Percentiles rank a stretch among this genome's conserved stretches.
Conservation (phyloP, 2,113 vertebrate species). For the Sceloporus tristichus region DNA sequence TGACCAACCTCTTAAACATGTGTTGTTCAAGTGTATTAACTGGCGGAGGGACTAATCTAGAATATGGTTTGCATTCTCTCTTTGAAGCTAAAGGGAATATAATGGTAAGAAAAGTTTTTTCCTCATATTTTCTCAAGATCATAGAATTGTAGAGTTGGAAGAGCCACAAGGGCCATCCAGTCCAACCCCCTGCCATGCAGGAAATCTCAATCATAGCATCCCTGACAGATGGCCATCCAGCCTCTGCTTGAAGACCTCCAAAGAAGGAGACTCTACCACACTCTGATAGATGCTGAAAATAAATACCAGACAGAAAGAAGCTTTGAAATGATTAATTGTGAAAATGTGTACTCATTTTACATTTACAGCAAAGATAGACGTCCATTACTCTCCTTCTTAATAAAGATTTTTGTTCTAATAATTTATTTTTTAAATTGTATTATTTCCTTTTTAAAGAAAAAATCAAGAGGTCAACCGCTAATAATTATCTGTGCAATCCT, state of each 20-base stretch:
- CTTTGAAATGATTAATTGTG: constrained; percentile 61
- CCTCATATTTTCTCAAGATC: constrained; percentile 5
- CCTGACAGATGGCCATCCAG: too few species aligned
- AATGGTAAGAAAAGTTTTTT: constrained; percentile 82
- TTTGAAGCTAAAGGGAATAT: constrained; percentile 88
- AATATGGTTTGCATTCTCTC: constrained; percentile 90
- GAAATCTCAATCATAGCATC: too few species aligned
- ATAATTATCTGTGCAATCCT: not conserved
- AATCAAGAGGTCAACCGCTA: not conserved
- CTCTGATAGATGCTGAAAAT: not conserved
- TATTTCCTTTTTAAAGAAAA: not conserved
- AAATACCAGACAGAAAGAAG: constrained; percentile 59
- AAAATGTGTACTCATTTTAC: constrained; percentile 45
- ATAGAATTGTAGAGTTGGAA: too few species aligned
- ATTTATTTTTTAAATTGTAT: not conserved
- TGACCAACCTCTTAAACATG: constrained; percentile 88
- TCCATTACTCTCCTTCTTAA: constrained; percentile 60
- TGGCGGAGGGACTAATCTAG: constrained; percentile 89
- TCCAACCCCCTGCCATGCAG: too few species aligned
- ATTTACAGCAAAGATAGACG: constrained; percentile 35
- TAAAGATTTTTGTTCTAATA: constrained; percentile 54
- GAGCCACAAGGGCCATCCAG: too few species aligned
- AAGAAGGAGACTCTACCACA: too few species aligned
- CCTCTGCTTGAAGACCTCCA: too few species aligned
- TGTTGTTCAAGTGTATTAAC: constrained; percentile 89